Evolutionary conservation across 1,140 invertebrate genomes (phyloP).

Genomic region (Procambarus clarkii): DNA sequence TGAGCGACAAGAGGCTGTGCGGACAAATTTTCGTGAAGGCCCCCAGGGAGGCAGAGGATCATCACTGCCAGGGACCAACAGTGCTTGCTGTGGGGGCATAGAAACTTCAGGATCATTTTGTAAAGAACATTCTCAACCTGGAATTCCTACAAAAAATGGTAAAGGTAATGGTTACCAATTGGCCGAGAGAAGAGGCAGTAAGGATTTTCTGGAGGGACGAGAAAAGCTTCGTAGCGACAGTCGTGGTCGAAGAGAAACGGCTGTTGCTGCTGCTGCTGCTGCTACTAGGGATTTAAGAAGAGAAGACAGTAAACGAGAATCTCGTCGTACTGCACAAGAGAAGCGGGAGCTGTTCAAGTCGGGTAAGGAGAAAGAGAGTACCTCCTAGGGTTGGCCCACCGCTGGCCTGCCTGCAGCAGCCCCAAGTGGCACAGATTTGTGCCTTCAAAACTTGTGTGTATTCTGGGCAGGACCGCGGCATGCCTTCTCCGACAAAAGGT

Average conservation of each 20-base stretch:
- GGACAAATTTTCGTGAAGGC: constrained; percentile 61
- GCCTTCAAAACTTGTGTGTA: constrained; percentile 64
- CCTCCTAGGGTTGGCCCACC: constrained; percentile 65
- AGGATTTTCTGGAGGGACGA: constrained; percentile 46
- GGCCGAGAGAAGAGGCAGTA: constrained; percentile 55
- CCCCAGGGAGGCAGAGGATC: constrained; percentile 52
- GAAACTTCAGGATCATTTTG: constrained; percentile 43
- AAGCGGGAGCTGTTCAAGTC: constrained; percentile 71
- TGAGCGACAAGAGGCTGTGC: constrained; percentile 42
- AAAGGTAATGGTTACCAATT: constrained; percentile 8
- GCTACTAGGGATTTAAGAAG: constrained; percentile 50
- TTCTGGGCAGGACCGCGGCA: constrained; percentile 67
- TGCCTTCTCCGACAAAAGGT: constrained; percentile 41
- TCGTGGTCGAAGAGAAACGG: constrained; percentile 51
- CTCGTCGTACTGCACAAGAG: constrained; percentile 69
- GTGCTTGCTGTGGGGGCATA: constrained; percentile 46
- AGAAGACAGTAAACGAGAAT: constrained; percentile 56
- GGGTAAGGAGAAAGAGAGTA: constrained; percentile 66
- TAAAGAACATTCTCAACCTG: constrained; percentile 29
- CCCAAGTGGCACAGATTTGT: constrained; percentile 54
- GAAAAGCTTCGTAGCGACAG: constrained; percentile 59
- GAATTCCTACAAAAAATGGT: constrained; percentile 23
- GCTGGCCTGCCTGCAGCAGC: constrained; percentile 53
- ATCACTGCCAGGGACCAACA: constrained; percentile 52
- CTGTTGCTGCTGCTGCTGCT: too few relatives aligned